These are phyloP conservation scores for Bhutanitis thaidina DNA, from an alignment of 2,888 invertebrate species.

Conservation along the genomic window DNA sequence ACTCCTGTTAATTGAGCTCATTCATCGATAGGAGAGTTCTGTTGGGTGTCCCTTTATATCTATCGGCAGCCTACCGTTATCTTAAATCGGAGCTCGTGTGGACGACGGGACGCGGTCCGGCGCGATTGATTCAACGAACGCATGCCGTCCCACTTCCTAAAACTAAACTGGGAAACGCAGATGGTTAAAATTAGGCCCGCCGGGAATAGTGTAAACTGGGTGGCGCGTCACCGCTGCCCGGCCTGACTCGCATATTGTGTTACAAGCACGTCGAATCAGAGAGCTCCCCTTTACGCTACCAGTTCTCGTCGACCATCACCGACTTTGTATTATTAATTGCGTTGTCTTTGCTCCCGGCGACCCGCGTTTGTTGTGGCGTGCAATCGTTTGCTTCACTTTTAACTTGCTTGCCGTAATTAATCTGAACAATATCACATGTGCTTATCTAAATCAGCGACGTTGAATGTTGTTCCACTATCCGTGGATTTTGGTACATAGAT, in stretches of 20 bases:
- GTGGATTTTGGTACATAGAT: no score
- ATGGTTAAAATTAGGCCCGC: constrained; percentile 78
- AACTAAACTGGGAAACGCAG: constrained; percentile 75
- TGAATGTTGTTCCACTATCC: no score
- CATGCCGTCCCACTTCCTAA: constrained; percentile 74
- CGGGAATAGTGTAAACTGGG: constrained; percentile 74
- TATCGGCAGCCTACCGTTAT: background rate
- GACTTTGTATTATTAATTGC: background rate
- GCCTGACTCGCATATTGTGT: constrained; percentile 64
- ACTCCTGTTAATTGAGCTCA: constrained; percentile 25
- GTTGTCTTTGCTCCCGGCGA: no score
- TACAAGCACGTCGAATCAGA: constrained; percentile 55
- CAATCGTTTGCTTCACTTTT: no score
- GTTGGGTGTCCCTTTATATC: constrained; percentile 4
- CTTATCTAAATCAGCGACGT: no score
- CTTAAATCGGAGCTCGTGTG: constrained; percentile 23
- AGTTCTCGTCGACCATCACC: background rate
- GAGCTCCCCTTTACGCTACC: constrained; percentile 21
- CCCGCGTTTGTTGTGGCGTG: no score
- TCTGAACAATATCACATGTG: no score
- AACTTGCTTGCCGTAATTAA: no score
- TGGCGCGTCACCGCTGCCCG: constrained; percentile 58
- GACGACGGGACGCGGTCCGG: constrained; percentile 28
- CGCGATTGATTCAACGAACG: constrained; percentile 57
- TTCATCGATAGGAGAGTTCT: constrained; percentile 7